Evolutionary conservation across 2,888 invertebrate genomes (phyloP).

Genomic region (Sminthurides aquaticus): DNA sequence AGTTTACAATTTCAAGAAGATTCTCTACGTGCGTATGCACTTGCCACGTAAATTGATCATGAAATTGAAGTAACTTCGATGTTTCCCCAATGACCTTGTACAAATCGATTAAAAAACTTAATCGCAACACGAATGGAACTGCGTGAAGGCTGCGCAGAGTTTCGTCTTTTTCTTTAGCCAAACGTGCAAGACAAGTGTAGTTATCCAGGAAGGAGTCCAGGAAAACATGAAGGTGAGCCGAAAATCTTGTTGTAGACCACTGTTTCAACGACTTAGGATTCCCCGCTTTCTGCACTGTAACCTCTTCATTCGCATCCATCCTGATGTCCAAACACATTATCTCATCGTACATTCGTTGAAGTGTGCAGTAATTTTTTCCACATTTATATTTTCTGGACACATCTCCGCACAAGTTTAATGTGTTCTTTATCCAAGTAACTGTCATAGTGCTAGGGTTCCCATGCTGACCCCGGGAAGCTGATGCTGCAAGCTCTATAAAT

Average conservation of each 20-base stretch:
- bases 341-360: neutral
- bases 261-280: neutral
- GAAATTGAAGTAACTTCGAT: neutral
- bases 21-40: neutral
- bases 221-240: neutral
- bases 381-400: neutral
- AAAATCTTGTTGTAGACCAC: neutral
- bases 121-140: neutral
- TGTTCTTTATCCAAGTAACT: neutral
- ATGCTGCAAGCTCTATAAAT: neutral
- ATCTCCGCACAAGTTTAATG: neutral
- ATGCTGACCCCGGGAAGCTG: neutral
- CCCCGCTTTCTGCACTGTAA: neutral
- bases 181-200: neutral
- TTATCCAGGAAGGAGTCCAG: neutral
- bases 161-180: neutral
- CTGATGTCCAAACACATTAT: neutral
- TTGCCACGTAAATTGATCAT: neutral
- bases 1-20: no score
- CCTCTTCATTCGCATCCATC: neutral
- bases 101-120: neutral
- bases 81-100: constrained; percentile 1
- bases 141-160: neutral
- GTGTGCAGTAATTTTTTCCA: neutral
- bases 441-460: neutral